These are phyloP conservation scores for Oreochromis grahami DNA, from an alignment of 2,797 vertebrate species.

Conservation along the genomic window DNA sequence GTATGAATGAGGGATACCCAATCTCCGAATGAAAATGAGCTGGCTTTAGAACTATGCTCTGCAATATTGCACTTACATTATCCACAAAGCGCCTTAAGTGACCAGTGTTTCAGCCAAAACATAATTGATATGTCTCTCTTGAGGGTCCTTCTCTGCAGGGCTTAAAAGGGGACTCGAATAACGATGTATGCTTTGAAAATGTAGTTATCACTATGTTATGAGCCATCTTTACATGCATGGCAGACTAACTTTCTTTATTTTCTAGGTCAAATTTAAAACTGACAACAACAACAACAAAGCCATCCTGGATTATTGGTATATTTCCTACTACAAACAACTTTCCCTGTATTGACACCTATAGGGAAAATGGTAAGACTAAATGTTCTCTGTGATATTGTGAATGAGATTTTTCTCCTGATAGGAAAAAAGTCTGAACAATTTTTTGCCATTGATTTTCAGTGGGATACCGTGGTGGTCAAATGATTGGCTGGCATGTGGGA, in stretches of 20 bases:
- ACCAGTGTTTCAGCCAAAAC: conserved; percentile 19
- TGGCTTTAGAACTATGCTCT: conserved; percentile 29
- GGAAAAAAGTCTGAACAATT: not conserved
- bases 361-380: conserved; percentile 2
- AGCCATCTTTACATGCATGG: not conserved
- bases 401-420: not conserved
- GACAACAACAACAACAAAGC: not conserved
- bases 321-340: not conserved
- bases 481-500: conserved; percentile 40
- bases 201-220: not conserved
- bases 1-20: conserved; percentile 29
- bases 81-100: conserved; percentile 17
- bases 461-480: conserved; percentile 27
- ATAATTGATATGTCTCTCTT: conserved; percentile 24
- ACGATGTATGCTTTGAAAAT: not conserved
- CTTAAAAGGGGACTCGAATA: conserved; percentile 18
- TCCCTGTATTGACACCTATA: not conserved
- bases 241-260: not conserved
- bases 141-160: conserved; percentile 6
- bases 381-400: conserved; percentile 15
- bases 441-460: conserved; percentile 42
- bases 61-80: conserved; percentile 36
- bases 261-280: not conserved
- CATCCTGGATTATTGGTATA: not conserved
- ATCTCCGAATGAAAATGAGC: conserved; percentile 38